Evolutionary conservation across 1,140 invertebrate genomes (phyloP), one percentile per base, ranked within the genome.

Genomic region (Ectropis grisescens): DNA sequence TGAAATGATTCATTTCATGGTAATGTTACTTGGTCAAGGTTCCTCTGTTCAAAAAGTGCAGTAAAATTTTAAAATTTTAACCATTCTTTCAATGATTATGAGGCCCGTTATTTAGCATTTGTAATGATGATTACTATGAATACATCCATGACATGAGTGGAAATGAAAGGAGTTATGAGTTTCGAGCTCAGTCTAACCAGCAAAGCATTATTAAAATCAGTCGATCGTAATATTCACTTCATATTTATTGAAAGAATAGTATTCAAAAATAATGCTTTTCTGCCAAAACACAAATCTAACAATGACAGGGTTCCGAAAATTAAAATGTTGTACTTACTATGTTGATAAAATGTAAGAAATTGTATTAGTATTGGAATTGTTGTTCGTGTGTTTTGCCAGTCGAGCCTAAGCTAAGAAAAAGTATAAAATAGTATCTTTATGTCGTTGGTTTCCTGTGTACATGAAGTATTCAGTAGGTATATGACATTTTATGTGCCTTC

Each of bases 341-440:
- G 16, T 19, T 4, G n/a, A n/a, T n/a, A 19, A 4, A 3, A 19
- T 19, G 16, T 19, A 3, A 19, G 16, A 19, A 8, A 4, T 26
- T n/a, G 10, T 26, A 26, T 26, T 10, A 26, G 24, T 26, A 26
- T n/a, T 7, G 24, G 10, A 4, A 26, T 25, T 36, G 35, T 29
- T 8, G 13, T 7, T 26, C 39, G 51, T 72, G 64, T 72, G 65
- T 62, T 75, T 71, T 71, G 60, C 51, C 66, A 75, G 68, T 51
- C 46, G 53, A 71, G 71, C 70, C 64, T 75, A 76, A 78, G 71
- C 75, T 80, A 75, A 64, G 58, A 75, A 72, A 79, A 64, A 72
- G 70, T 58, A 58, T 56, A 72, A 61, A 66, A 64, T 65, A 49
- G 49, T 69, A 27, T 59, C 34, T 41, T 58, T 46, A 48, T 47